Conservation (phyloP, 2,113 vertebrate species). For the Melanotaenia duboulayi region DNA sequence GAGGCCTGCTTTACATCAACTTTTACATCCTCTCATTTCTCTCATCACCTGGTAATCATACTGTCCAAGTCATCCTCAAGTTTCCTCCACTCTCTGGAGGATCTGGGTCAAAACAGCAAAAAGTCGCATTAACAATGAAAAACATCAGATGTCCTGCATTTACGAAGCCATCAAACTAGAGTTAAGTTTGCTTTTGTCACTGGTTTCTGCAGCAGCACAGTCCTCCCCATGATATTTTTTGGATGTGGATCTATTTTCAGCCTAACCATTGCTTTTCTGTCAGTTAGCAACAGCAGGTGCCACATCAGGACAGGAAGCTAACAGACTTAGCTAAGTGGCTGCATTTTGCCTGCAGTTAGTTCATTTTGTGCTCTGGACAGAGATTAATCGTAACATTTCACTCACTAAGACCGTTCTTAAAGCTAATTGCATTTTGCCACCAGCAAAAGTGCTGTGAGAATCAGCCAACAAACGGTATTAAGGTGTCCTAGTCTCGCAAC, state of each 20-base stretch:
- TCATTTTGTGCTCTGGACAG: slow-evolving; percentile 1
- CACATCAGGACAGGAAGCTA: background rate
- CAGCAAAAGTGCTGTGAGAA: background rate
- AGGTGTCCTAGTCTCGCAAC: background rate
- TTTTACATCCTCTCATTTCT: background rate
- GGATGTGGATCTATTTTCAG: background rate
- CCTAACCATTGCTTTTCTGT: background rate
- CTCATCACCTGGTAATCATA: background rate
- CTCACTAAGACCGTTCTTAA: background rate
- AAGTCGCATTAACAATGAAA: background rate
- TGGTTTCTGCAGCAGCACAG: background rate
- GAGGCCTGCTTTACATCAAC: too few species aligned
- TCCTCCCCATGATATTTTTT: background rate
- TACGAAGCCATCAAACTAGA: too few species aligned
- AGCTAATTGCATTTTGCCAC: background rate
- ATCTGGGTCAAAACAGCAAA: background rate
- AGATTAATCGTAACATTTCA: background rate
- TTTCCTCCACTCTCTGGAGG: background rate
- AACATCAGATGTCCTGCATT: background rate
- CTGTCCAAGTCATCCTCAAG: background rate
- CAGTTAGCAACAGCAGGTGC: background rate
- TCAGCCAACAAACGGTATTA: background rate
- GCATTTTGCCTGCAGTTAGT: slow-evolving; percentile 10
- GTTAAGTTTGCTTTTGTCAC: background rate
- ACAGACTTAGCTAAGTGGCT: background rate